Evolutionary conservation across 1,140 invertebrate genomes (phyloP).

Genomic region (Bombus vancouverensis): DNA sequence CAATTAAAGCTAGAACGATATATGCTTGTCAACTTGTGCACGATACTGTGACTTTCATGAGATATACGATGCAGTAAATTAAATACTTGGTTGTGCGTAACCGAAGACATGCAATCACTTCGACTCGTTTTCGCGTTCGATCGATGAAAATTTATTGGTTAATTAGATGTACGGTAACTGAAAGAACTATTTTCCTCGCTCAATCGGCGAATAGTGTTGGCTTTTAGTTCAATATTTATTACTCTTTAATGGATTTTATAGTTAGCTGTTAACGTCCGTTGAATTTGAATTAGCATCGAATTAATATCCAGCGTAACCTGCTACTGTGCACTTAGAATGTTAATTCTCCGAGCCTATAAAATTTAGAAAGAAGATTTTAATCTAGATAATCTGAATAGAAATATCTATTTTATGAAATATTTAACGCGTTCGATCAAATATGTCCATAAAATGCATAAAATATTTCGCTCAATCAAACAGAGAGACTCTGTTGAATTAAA

Average conservation of each 20-base stretch:
- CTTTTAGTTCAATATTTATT: background rate
- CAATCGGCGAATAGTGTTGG: background rate
- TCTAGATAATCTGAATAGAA: too few relatives aligned
- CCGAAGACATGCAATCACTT: constrained; percentile 64
- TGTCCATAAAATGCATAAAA: background rate
- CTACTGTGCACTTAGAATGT: too few relatives aligned
- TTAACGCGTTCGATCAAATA: background rate
- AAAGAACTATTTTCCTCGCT: background rate
- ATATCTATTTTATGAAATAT: background rate
- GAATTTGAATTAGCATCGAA: background rate
- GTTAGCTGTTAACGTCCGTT: background rate
- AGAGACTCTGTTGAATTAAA: background rate
- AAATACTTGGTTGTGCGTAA: constrained; percentile 71
- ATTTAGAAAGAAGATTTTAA: too few relatives aligned
- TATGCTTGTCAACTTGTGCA: constrained; percentile 76
- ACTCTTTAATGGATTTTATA: background rate
- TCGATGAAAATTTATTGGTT: constrained; percentile 41
- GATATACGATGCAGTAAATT: constrained; percentile 75
- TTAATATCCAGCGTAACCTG: background rate
- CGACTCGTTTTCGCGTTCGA: constrained; percentile 14
- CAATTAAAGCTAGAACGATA: constrained; percentile 77
- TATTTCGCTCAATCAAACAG: background rate
- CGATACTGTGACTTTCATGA: constrained; percentile 69
- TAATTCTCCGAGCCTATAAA: too few relatives aligned
- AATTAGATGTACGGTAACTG: background rate